Conservation (phyloP, 2,888 invertebrate species). For the Trachelus iudaicus region DNA sequence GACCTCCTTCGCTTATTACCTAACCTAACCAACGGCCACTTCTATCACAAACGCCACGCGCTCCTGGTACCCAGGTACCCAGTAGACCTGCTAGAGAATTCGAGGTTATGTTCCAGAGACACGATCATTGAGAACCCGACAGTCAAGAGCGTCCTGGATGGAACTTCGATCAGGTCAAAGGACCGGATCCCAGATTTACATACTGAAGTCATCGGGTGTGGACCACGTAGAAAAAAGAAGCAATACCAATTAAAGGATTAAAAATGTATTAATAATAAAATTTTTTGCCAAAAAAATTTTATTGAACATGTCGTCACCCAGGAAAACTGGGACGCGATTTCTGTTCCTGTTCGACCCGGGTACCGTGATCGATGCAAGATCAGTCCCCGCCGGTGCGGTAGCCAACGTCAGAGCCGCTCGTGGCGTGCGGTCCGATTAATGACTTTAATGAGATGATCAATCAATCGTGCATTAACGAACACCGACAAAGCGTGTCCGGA, state of each 20-base stretch:
- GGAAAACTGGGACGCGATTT: background rate
- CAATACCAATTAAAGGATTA: background rate
- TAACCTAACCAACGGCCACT: background rate
- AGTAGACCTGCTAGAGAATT: background rate
- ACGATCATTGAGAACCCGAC: background rate
- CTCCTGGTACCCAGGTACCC: background rate
- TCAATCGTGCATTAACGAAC: slow-evolving; percentile 31
- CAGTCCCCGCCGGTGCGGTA: slow-evolving; percentile 10
- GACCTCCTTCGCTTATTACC: background rate
- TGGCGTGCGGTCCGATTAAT: slow-evolving; percentile 26
- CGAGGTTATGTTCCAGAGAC: background rate
- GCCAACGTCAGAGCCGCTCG: slow-evolving; percentile 15
- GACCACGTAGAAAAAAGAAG: background rate
- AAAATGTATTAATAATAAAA: background rate
- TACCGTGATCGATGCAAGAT: slow-evolving; percentile 5
- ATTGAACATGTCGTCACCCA: background rate
- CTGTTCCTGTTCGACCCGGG: background rate
- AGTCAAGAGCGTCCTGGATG: background rate
- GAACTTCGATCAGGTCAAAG: background rate
- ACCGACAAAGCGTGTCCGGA: slow-evolving; percentile 12
- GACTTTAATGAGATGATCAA: slow-evolving; percentile 38
- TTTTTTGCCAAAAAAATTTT: background rate
- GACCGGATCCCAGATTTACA: background rate
- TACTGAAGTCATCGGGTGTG: background rate
- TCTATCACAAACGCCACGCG: background rate